A percentile compares a stretch with the other conserved stretches of the same genome.
Conservation (phyloP, 1,140 invertebrate species). For the Brachionus calyciflorus region DNA sequence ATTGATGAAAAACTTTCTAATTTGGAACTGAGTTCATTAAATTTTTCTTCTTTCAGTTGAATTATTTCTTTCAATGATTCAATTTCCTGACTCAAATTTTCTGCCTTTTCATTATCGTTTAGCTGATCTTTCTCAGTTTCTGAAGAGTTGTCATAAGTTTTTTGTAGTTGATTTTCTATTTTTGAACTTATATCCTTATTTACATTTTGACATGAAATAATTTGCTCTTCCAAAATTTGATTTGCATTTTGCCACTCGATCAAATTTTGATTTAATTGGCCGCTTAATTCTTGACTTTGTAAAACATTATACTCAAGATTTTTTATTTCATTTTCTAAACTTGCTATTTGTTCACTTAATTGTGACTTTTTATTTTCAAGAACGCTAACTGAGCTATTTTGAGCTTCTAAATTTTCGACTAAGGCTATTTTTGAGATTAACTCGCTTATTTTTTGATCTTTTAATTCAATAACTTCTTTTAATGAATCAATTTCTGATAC, state of each 20-base stretch:
- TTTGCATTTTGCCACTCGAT: constrained; percentile 28
- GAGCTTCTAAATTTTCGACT: neutral
- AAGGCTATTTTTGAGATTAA: neutral
- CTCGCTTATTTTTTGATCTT: neutral
- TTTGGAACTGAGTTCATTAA: no score
- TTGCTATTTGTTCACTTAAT: neutral
- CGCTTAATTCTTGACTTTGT: constrained; percentile 19
- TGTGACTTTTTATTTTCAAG: neutral
- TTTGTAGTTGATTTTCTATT: neutral
- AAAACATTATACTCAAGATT: neutral
- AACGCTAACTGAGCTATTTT: no score
- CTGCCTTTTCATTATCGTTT: no score
- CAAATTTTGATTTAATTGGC: neutral
- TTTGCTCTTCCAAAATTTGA: neutral
- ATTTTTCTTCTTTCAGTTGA: no score
- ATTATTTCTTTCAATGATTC: no score
- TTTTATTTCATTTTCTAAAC: neutral
- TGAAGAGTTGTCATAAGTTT: neutral
- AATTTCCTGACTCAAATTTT: no score
- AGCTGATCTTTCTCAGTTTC: no score
- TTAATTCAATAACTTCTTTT: neutral
- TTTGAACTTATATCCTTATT: neutral
- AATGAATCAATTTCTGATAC: no score
- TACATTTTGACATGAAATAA: neutral
- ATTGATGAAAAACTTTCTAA: no score